A percentile compares a stretch with the other conserved stretches of the same genome.
phyloP scores from a whole-genome alignment of 2,113 vertebrate species.

The Micronycteris hirsuta region DNA sequence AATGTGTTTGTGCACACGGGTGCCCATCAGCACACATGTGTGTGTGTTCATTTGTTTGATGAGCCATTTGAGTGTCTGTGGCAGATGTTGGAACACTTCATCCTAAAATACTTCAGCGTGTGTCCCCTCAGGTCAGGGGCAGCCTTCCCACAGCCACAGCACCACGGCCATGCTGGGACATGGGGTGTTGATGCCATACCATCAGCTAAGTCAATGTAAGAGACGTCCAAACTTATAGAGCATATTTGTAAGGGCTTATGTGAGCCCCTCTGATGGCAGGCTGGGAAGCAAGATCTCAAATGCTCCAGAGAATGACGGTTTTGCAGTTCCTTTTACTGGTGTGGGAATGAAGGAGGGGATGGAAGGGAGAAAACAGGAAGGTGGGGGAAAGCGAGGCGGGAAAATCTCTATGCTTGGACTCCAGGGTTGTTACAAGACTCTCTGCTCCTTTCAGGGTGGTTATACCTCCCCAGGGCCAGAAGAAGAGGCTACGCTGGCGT shows the following conservation, averaged over 20 bases:
- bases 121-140: not conserved
- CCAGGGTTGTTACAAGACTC: not conserved
- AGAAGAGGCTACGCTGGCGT: not conserved
- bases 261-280: not conserved
- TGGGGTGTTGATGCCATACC: not conserved
- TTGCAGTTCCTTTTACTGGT: not conserved
- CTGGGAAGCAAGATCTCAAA: not conserved
- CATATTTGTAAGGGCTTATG: not conserved
- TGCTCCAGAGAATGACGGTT: not conserved
- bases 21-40: rapidly evolving
- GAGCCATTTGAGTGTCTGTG: not conserved
- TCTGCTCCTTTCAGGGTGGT: not conserved
- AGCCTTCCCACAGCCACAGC: not conserved
- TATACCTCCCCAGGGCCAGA: too few species aligned
- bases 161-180: not conserved
- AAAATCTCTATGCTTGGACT: not conserved
- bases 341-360: not conserved
- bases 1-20: rapidly evolving
- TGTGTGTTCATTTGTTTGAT: not conserved
- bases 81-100: not conserved
- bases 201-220: not conserved
- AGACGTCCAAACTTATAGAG: not conserved
- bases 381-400: not conserved
- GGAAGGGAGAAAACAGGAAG: not conserved
- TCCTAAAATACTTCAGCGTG: not conserved